Conservation (phyloP, 2,888 invertebrate species). For the Neocrepidodera transversa region DNA sequence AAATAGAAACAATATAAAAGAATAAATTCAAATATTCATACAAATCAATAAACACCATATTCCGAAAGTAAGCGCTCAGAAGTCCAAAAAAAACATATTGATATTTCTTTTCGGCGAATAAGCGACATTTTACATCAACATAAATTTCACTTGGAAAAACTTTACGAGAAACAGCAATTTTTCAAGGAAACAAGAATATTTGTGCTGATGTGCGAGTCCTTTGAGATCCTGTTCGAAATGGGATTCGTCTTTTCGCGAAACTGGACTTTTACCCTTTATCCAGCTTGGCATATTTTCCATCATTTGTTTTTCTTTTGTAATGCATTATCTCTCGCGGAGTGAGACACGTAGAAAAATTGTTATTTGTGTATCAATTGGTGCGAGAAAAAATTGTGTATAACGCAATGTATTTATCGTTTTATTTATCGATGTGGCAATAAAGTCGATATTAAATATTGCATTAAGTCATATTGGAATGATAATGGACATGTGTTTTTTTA, state of each 20-base stretch:
- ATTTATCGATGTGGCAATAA: too few relatives aligned
- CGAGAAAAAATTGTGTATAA: not conserved
- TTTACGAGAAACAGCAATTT: not conserved
- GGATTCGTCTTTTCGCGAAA: not conserved
- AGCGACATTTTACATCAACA: not conserved
- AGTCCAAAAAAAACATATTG: too few relatives aligned
- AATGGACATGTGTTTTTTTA: too few relatives aligned
- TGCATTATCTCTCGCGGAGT: not conserved
- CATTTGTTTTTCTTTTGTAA: not conserved
- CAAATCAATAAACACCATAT: too few relatives aligned
- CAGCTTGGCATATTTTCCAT: not conserved
- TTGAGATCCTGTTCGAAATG: not conserved
- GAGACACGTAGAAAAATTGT: not conserved
- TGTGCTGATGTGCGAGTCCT: not conserved
- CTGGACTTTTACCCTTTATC: not conserved
- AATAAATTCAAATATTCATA: too few relatives aligned
- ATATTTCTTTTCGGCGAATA: too few relatives aligned
- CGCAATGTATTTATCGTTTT: too few relatives aligned
- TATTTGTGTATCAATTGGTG: not conserved
- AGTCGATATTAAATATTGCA: too few relatives aligned
- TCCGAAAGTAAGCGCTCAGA: too few relatives aligned
- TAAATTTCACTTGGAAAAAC: conserved; percentile 3
- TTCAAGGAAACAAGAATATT: not conserved
- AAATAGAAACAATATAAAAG: too few relatives aligned
- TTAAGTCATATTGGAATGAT: too few relatives aligned